Evolutionary conservation across 2,888 invertebrate species (phyloP), one percentile per base, ranked within the genome.

Genomic region (Helicoverpa assulta): DNA sequence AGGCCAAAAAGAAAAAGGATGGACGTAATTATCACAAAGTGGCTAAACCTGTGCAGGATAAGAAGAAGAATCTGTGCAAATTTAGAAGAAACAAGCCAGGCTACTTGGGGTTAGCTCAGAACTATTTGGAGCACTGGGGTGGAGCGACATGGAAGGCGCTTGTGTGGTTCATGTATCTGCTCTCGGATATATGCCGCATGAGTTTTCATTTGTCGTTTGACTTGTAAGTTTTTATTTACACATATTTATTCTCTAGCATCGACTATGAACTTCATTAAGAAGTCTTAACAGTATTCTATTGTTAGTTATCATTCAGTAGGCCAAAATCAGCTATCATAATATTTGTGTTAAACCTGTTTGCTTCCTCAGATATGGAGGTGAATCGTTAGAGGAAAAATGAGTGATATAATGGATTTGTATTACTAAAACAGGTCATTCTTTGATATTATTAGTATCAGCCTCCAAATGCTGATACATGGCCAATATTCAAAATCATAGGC

Each of bases 121-220:
- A 90, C 71, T 95, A 94, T 65, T 63, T 95, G 51, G 95, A 96
- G 72, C 95, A 96, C 69, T 97, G 97, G 96, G 94, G 96, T 12
- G 96, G 94, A 54, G 96, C 96, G 0, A 95, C 96, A 7, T 93
- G 96, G 89, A 97, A 96, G 85, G 96, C 98, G 68, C 90, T 98
- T 67, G 96, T 97, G 69, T 98, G 98, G 98, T 96, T 98, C 70
- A 94, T 97, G 78, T 97, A 97, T 93, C 94, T 98, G 83, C 96
- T 98, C 29, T 97, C 97, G 33, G 98, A 98, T 90, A 97, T 98
- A 81, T 96, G 97, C 81, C 97, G 97, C 70, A 97, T 98, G 96
- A 98, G 98, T 88, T 94, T 96, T 51, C 97, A 97, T 90, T 96
- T 98, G 72, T 96, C 97, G 66, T 96, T 97, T 91, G 97, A 97